Percentiles rank a stretch among this genome's conserved stretches.
phyloP scores from a whole-genome alignment of 1,140 invertebrate species.

The Brachystomella parvula region DNA sequence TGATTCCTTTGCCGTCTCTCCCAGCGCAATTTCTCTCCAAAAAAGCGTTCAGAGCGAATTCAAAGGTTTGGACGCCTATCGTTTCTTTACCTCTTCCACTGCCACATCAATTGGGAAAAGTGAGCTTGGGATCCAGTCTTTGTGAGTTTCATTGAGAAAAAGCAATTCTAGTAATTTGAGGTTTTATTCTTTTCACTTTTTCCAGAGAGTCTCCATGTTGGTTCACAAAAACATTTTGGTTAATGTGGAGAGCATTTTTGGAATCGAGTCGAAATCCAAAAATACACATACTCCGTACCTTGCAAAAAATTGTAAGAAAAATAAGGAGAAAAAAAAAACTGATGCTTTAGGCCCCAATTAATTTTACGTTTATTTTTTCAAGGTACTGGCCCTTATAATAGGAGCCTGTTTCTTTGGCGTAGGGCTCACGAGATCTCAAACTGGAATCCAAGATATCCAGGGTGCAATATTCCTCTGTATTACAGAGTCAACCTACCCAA shows the following conservation, averaged over 20 bases:
- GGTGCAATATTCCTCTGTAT: slow-evolving; percentile 74
- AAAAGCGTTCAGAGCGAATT: neutral
- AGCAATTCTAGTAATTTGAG: too few species aligned
- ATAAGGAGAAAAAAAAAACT: too few species aligned
- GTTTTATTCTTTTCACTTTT: too few species aligned
- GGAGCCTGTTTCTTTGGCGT: slow-evolving; percentile 60
- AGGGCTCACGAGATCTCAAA: slow-evolving; percentile 58
- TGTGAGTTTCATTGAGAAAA: too few species aligned
- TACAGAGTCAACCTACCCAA: slow-evolving; percentile 74
- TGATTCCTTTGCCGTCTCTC: slow-evolving; percentile 62
- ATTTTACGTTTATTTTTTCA: slow-evolving; percentile 30
- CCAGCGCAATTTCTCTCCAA: neutral
- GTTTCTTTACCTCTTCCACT: slow-evolving; percentile 18
- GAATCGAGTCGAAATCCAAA: slow-evolving; percentile 62
- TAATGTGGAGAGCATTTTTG: slow-evolving; percentile 58
- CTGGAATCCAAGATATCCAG: slow-evolving; percentile 70
- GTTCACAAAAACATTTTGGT: slow-evolving; percentile 57
- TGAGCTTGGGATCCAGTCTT: too few species aligned
- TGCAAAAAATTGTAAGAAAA: slow-evolving; percentile 65
- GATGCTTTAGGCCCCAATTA: too few species aligned
- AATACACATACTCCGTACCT: slow-evolving; percentile 57
- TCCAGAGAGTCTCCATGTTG: slow-evolving; percentile 51
- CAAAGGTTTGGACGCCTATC: slow-evolving; percentile 10
- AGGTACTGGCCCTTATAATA: slow-evolving; percentile 64
- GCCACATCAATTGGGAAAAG: slow-evolving; percentile 61